These are phyloP conservation scores for Electrona antarctica DNA, from an alignment of 2,113 vertebrate genomes.

Conservation along the genomic window DNA sequence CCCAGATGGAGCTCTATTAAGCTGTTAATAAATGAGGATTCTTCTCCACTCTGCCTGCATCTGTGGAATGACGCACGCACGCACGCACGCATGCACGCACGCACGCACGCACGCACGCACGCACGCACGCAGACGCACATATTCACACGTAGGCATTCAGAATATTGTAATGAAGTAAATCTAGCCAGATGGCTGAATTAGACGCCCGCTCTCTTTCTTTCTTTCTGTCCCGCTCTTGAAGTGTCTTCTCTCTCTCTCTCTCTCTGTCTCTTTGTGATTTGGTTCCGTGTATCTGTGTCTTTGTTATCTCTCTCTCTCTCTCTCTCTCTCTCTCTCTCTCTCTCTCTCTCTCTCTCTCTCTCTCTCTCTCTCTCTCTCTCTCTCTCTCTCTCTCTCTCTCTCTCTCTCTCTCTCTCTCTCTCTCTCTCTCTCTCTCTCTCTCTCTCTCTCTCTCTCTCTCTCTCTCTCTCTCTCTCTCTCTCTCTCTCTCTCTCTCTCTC, in stretches of 20 bases:
- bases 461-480: too few species aligned
- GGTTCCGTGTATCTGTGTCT: conserved; percentile 24
- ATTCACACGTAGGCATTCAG: conserved; percentile 65
- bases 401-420: too few species aligned
- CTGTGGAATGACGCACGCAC: conserved; percentile 79
- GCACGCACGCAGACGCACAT: conserved; percentile 31
- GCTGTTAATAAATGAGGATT: conserved; percentile 89
- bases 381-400: too few species aligned
- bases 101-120: neutral
- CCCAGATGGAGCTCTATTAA: conserved; percentile 90
- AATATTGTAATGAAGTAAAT: conserved; percentile 88
- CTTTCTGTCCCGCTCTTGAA: conserved; percentile 8
- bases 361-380: too few species aligned
- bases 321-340: conserved; percentile 19
- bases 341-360: conserved; percentile 16
- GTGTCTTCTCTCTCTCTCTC: conserved; percentile 2
- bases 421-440: too few species aligned
- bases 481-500: too few species aligned
- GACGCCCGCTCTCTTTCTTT: conserved; percentile 59
- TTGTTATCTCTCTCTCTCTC: conserved; percentile 7
- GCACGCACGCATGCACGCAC: conserved; percentile 60
- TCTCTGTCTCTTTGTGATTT: conserved; percentile 9
- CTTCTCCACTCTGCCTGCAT: conserved; percentile 84
- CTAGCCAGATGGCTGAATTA: conserved; percentile 89
- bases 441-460: too few species aligned